phyloP scores from a whole-genome alignment of 2,113 vertebrate genomes.

The Equus quagga region DNA sequence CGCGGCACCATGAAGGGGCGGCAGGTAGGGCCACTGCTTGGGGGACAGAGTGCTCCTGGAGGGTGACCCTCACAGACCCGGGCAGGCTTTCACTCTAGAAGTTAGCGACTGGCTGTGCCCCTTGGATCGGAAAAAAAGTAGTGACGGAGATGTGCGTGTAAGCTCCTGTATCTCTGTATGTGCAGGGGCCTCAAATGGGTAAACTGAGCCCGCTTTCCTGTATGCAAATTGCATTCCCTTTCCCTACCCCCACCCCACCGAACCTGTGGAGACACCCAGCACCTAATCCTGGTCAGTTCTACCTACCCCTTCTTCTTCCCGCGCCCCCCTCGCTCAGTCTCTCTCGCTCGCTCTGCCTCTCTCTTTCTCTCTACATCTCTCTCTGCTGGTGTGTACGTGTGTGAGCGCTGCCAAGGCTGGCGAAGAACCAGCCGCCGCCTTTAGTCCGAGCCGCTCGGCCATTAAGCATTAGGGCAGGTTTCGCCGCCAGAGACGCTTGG shows the following conservation, averaged over 20 bases:
- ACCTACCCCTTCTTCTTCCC: constrained; percentile 72
- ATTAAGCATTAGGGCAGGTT: constrained; percentile 64
- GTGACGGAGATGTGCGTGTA: neutral
- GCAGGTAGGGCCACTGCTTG: neutral
- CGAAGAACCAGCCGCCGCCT: constrained; percentile 55
- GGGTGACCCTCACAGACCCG: constrained; percentile 42
- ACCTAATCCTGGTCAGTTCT: constrained; percentile 76
- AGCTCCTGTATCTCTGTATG: neutral
- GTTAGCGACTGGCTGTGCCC: constrained; percentile 66
- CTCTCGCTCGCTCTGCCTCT: neutral
- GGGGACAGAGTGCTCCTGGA: neutral
- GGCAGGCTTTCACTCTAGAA: constrained; percentile 63
- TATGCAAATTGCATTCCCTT: constrained; percentile 52
- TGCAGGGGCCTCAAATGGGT: neutral
- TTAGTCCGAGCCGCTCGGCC: constrained; percentile 34
- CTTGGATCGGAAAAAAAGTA: constrained; percentile 52
- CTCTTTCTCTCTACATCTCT: neutral
- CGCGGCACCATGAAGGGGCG: neutral
- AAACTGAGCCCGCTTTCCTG: constrained; percentile 67
- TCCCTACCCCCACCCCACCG: constrained; percentile 14
- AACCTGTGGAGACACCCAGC: neutral
- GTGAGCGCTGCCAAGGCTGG: constrained; percentile 67
- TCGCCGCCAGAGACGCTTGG: constrained; percentile 63
- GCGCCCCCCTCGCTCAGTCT: constrained; percentile 41
- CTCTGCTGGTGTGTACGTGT: constrained; percentile 62